Percentiles rank a stretch among this genome's conserved stretches.
Conservation (phyloP, 2,888 invertebrate species). For the Brachyptera putata region DNA sequence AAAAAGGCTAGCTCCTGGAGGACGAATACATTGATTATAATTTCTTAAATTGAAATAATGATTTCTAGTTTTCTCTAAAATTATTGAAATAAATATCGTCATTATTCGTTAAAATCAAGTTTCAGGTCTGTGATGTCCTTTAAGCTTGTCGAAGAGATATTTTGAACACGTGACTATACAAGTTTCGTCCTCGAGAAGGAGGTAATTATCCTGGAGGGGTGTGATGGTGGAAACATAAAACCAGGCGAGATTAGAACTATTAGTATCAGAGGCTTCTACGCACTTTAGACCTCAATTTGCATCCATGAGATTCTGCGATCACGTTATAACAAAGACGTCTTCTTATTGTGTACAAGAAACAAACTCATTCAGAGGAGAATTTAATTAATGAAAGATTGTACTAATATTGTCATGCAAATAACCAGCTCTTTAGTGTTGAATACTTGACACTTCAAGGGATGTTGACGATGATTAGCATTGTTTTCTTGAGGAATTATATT, state of each 20-base stretch:
- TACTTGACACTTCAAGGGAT: too few species aligned
- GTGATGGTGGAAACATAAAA: slow-evolving; percentile 30
- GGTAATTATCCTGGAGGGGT: slow-evolving; percentile 25
- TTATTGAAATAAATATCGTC: too few species aligned
- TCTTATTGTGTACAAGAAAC: not conserved
- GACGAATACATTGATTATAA: too few species aligned
- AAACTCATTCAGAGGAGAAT: not conserved
- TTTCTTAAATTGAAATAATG: too few species aligned
- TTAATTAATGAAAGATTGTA: slow-evolving; percentile 1
- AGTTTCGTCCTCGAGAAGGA: slow-evolving; percentile 21
- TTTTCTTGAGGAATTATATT: too few species aligned
- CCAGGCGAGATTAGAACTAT: slow-evolving; percentile 33
- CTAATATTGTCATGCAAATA: slow-evolving; percentile 5
- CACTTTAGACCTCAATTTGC: slow-evolving; percentile 29
- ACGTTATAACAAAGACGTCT: not conserved
- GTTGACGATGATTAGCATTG: too few species aligned
- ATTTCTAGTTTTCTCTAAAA: too few species aligned
- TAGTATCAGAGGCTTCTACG: slow-evolving; percentile 24
- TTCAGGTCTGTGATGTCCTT: too few species aligned
- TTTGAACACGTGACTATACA: slow-evolving; percentile 32
- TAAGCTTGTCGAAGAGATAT: too few species aligned
- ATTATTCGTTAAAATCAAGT: too few species aligned
- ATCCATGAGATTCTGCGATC: slow-evolving; percentile 12
- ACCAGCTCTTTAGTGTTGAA: too few species aligned
- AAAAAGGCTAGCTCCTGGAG: too few species aligned